Base-by-base conservation (phyloP, 2,888 invertebrate species). In the Reticulitermes lucifugus region DNA sequence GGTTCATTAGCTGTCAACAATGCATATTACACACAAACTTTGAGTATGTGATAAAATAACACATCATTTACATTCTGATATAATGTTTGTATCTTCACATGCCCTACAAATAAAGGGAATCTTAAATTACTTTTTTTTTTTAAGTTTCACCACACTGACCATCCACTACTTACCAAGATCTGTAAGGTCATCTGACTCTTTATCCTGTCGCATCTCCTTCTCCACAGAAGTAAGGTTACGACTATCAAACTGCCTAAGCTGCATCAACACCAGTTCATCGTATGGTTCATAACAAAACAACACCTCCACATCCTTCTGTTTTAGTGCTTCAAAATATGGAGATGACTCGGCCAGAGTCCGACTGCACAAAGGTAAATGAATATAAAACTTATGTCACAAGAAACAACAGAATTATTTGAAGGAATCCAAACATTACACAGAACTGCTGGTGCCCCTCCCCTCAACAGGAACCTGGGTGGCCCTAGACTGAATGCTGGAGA, bases 281-380 rank as follows among this genome's bases (percentile, higher is more conserved):
- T 98, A 98, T n/a, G 97, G 96, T 89, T 99, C 99, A 89, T 97
- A 98, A 89, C 98, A 97, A 91, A 98, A 99, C 22, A 99, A 91
- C 0, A 99, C 98, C 92, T 99, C 98, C 9, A 96, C 94, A 88
- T 97, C 95, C 83, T 95, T 95, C 89, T 96, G 95, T 90, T 97
- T 97, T 25, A 99, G 92, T 21, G 97, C 96, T 91, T 99, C 99
- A 89, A 95, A 97, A 90, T 99, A 99, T 0, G 99, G 99, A 0
- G 99, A 99, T 0, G 96, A 94, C 91, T 98, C 97, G 0, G 99
- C 99, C 84, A 99, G 92, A 86, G 95, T 94, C 46, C 99, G 98
- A 90, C 98, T 98, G 89, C 51, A 92, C 91, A 88, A 87, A 86
- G 46, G 46, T 9, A 35, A 46, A 46, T 7, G 9, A 46, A 46